These are phyloP conservation scores for Chaetorhynchus papuensis DNA, from an alignment of 2,113 vertebrate genomes.

Conservation along the genomic window DNA sequence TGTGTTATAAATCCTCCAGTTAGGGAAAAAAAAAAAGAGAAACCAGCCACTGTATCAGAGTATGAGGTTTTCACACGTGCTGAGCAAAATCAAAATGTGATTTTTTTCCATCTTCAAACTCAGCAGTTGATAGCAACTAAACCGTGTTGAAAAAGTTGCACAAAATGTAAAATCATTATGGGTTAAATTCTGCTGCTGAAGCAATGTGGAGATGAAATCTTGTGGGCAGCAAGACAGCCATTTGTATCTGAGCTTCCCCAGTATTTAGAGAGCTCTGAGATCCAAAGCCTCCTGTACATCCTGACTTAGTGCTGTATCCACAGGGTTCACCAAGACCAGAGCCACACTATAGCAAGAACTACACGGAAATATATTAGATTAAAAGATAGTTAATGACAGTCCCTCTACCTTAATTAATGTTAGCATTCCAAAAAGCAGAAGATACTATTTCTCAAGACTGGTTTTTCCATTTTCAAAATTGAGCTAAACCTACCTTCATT, in stretches of 20 bases:
- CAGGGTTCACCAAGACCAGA: neutral
- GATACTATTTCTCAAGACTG: neutral
- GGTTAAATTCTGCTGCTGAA: neutral
- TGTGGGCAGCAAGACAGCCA: neutral
- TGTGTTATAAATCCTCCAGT: constrained; percentile 19
- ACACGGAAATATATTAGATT: neutral
- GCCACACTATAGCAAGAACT: neutral
- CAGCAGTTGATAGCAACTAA: neutral
- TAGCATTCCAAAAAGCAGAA: neutral
- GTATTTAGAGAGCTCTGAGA: neutral
- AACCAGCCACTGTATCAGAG: neutral
- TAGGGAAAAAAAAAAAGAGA: neutral
- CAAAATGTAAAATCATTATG: neutral
- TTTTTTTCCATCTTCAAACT: neutral
- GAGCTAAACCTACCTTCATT: neutral
- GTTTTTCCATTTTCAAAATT: neutral
- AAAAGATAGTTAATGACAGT: neutral
- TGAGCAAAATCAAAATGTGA: neutral
- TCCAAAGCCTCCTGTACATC: neutral
- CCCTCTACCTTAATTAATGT: neutral
- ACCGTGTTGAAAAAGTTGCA: neutral
- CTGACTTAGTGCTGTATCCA: neutral
- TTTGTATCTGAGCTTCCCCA: neutral
- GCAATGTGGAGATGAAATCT: neutral
- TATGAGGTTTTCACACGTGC: neutral